Evolutionary conservation across 2,888 invertebrate species (phyloP).

Genomic region (Pherbina coryleti): DNA sequence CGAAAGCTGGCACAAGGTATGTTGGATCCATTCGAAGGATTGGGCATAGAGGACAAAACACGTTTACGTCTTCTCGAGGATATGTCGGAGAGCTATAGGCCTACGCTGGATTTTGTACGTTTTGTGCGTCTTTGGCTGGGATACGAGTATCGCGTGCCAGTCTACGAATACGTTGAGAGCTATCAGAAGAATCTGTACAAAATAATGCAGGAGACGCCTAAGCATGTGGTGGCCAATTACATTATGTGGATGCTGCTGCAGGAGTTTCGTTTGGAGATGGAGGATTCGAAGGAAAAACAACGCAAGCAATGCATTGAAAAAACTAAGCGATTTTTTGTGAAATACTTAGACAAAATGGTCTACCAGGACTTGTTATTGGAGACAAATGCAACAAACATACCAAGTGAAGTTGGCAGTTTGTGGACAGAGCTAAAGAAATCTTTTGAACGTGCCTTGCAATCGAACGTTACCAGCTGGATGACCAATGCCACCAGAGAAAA

Average conservation of each 20-base stretch:
- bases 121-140: slow-evolving; percentile 60
- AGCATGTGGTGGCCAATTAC: slow-evolving; percentile 60
- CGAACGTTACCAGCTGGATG: slow-evolving; percentile 52
- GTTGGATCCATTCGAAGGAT: slow-evolving; percentile 47
- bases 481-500: slow-evolving; percentile 51
- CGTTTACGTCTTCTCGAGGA: slow-evolving; percentile 53
- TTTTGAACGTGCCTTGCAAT: slow-evolving; percentile 52
- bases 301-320: slow-evolving; percentile 53
- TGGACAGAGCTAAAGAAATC: slow-evolving; percentile 58
- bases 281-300: slow-evolving; percentile 46
- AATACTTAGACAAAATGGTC: slow-evolving; percentile 60
- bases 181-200: slow-evolving; percentile 57
- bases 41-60: slow-evolving; percentile 52
- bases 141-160: slow-evolving; percentile 59
- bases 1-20: slow-evolving; percentile 50
- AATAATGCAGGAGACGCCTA: slow-evolving; percentile 54
- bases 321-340: slow-evolving; percentile 55
- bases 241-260: slow-evolving; percentile 59
- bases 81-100: slow-evolving; percentile 56
- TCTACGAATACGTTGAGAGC: slow-evolving; percentile 59
- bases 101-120: slow-evolving; percentile 56
- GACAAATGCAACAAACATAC: not conserved
- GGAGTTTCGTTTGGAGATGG: slow-evolving; percentile 53
- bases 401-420: slow-evolving; percentile 40
- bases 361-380: slow-evolving; percentile 49